These are phyloP conservation scores for Brachionus rubens DNA, from an alignment of 1,140 invertebrate genomes.

Conservation along the genomic window DNA sequence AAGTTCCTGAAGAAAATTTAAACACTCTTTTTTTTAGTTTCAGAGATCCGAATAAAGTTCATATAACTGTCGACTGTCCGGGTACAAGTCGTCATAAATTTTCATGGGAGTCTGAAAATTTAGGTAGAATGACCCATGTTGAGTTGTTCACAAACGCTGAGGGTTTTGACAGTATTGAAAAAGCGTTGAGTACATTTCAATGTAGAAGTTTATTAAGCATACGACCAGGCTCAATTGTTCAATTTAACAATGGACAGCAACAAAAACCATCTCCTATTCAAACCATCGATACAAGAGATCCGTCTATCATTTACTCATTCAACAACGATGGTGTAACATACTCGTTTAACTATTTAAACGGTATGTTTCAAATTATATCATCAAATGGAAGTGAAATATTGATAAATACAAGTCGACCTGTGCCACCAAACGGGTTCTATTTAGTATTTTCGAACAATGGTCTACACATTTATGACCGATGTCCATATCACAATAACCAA, in stretches of 20 bases:
- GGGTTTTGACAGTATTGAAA: not conserved
- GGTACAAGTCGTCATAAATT: not conserved
- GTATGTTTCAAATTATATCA: not conserved
- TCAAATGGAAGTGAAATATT: slow-evolving; percentile 21
- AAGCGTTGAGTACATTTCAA: not conserved
- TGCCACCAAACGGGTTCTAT: not conserved
- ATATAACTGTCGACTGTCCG: slow-evolving; percentile 5
- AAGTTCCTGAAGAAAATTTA: not conserved
- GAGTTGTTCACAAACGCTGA: slow-evolving; percentile 6
- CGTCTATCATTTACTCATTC: slow-evolving; percentile 8
- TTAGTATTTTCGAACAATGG: slow-evolving; percentile 23
- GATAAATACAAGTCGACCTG: not conserved
- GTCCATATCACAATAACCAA: not conserved
- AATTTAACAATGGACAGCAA: not conserved
- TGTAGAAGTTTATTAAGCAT: not conserved
- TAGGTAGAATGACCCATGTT: not conserved
- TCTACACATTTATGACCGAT: slow-evolving; percentile 1
- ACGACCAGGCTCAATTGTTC: not conserved
- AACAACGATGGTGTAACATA: not conserved
- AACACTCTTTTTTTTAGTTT: slow-evolving; percentile 15
- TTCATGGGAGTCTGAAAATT: not conserved
- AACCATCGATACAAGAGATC: not conserved
- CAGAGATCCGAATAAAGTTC: not conserved
- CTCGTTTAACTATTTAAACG: slow-evolving; percentile 10
- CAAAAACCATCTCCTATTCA: not conserved